phyloP scores from a whole-genome alignment of 1,140 invertebrate genomes.

The Ceratosolen fusciceps region DNA sequence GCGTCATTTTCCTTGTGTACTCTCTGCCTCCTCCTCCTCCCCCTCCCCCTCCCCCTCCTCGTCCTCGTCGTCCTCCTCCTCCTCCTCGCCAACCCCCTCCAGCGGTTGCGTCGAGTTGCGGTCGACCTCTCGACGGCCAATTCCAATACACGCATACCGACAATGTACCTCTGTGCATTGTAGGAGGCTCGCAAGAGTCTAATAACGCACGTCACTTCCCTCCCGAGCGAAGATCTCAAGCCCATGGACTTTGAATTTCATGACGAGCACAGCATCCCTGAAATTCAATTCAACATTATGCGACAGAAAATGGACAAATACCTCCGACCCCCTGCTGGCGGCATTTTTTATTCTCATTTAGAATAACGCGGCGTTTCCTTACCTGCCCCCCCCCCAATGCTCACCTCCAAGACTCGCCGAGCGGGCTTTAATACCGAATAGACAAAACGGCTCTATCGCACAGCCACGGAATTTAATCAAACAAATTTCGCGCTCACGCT shows the following conservation, averaged over 20 bases:
- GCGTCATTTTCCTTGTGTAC: constrained; percentile 51
- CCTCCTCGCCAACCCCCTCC: too few relatives aligned
- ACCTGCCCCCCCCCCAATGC: not conserved
- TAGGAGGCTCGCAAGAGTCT: not conserved
- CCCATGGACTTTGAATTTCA: constrained; percentile 62
- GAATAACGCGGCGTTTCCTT: not conserved
- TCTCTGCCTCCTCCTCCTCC: not conserved
- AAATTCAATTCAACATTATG: constrained; percentile 61
- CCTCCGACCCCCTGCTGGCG: not conserved
- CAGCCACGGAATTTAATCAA: too few relatives aligned
- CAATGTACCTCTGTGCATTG: too few relatives aligned
- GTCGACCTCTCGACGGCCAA: constrained; percentile 8
- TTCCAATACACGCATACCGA: constrained; percentile 34
- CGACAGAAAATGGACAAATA: constrained; percentile 4
- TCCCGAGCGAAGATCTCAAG: constrained; percentile 28
- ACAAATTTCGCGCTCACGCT: too few relatives aligned
- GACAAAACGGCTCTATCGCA: too few relatives aligned
- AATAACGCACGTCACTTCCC: constrained; percentile 47
- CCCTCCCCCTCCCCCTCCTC: constrained; percentile 25
- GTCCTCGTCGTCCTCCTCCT: constrained; percentile 13
- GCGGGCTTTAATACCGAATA: too few relatives aligned
- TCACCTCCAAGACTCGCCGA: too few relatives aligned
- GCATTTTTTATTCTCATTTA: not conserved
- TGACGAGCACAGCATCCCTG: constrained; percentile 56
- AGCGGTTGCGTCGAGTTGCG: constrained; percentile 14